Base-by-base conservation (phyloP, 1,140 invertebrate species). In the Brachionus sp. region DNA sequence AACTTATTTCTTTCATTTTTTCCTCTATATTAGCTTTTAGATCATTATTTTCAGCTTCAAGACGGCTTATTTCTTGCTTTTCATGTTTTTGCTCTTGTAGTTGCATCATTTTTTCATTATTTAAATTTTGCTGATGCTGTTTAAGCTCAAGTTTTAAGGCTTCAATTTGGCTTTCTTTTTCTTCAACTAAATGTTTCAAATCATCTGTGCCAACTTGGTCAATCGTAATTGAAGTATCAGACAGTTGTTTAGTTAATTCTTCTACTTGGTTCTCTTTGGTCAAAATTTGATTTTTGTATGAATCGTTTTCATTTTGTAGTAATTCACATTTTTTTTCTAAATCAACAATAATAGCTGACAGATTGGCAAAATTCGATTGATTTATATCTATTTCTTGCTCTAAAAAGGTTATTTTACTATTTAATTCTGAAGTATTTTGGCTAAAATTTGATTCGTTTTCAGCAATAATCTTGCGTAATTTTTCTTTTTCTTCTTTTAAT, bases 111-210 rank as follows among this genome's bases (percentile, higher is more conserved):
- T 66, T 80, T 44, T 80, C 77, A 9, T 80, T 46, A 12, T 80
- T 50, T 4, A 62, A 62, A 37, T 37, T 33, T 66, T 80, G 77
- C 25, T 80, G 50, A 35, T 80, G 33, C 16, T 66, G 46, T 80
- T 66, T 80, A 23, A 80, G 33, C 7, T 80, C 77, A 0, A 80
- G 50, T 42, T 35, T 19, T 2, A 80, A 12, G 16, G 46, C 35
- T 23, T 80, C 77, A 12, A 80, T 66, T 80, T 80, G 13, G 10
- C 33, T 62, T 80, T 80, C n/a, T 62, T 62, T 57, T 66, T 62
- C 16, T 16, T 57, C 50, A 13, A 62, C 29, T 42, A 62, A 10
- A 33, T 3, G 12, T 25, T 62, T 39, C 10, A 62, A 53, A 29
- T 50, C 23, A 19, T 78, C 46, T 0, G 16, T 37, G 7, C 7